Evolutionary conservation across 2,113 vertebrate genomes (phyloP).

Genomic region (Bettongia penicillata): DNA sequence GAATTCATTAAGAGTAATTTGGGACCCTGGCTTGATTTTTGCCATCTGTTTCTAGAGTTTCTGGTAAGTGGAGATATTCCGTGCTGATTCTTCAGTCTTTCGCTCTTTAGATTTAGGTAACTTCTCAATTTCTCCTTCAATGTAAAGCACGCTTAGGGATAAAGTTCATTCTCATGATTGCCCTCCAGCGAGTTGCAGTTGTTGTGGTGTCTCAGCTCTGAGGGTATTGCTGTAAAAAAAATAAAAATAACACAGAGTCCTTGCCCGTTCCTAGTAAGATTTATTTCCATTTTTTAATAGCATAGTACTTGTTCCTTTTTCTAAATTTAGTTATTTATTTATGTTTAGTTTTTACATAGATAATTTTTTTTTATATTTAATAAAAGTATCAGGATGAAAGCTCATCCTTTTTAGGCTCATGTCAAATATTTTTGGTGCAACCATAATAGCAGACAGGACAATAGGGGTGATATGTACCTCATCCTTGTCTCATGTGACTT

Average conservation of each 20-base stretch:
- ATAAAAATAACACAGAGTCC: not conserved
- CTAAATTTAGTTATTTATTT: too few relatives aligned
- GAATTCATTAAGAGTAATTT: not conserved
- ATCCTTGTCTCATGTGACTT: not conserved
- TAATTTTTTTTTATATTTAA: not conserved
- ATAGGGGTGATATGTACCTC: not conserved
- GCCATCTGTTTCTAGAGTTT: not conserved
- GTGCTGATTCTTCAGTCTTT: not conserved
- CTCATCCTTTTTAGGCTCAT: not conserved
- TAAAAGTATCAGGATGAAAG: not conserved
- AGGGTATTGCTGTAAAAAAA: too few relatives aligned
- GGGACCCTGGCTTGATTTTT: not conserved
- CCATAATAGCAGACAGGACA: not conserved
- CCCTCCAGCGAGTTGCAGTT: not conserved
- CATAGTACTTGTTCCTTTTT: not conserved
- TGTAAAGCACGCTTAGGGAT: not conserved
- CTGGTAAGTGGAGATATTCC: not conserved
- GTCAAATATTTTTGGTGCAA: not conserved
- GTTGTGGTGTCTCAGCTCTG: not conserved
- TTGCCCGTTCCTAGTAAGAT: not conserved
- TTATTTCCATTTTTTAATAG: too few relatives aligned
- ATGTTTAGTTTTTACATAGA: not conserved
- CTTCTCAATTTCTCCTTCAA: not conserved
- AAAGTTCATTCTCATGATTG: not conserved
- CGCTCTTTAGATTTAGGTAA: not conserved